Percentiles rank a stretch among this genome's conserved stretches.
These are phyloP conservation scores for Corynorhinus townsendii DNA, from an alignment of 2,113 vertebrate species.

Conservation along the genomic window DNA sequence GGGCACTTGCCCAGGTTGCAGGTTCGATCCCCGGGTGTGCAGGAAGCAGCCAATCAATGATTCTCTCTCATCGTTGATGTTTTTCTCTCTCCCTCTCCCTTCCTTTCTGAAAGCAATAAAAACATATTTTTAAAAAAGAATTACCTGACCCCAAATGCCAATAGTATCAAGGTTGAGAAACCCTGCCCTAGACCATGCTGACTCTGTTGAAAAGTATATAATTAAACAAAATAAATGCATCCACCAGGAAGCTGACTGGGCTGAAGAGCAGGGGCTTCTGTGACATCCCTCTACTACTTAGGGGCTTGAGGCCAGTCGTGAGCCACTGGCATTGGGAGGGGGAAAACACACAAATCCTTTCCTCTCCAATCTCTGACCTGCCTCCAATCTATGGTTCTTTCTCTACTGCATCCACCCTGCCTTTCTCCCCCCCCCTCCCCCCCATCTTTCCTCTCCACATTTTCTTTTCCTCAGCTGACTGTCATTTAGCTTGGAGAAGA, in stretches of 20 bases:
- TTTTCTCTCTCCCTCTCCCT: too few species aligned
- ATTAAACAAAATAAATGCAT: background rate
- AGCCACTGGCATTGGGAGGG: background rate
- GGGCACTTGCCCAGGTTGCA: too few species aligned
- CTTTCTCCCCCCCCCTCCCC: background rate
- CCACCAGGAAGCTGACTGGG: background rate
- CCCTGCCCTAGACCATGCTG: background rate
- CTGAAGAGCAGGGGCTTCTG: background rate
- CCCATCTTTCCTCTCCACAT: background rate
- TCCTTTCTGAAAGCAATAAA: too few species aligned
- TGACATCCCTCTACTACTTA: too few species aligned
- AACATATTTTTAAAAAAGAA: background rate
- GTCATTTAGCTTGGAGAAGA: background rate
- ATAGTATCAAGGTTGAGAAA: background rate
- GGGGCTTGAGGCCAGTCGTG: background rate
- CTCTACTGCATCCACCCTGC: background rate
- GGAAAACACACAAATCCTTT: background rate
- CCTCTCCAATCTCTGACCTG: background rate
- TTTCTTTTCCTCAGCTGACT: background rate
- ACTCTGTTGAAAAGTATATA: background rate
- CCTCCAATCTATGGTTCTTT: background rate
- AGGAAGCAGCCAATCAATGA: too few species aligned
- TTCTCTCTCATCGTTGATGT: too few species aligned
- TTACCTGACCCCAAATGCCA: background rate
- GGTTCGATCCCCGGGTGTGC: too few species aligned